Conservation (phyloP, 2,888 invertebrate genomes). For the Prosopocoilus inquinatus region DNA sequence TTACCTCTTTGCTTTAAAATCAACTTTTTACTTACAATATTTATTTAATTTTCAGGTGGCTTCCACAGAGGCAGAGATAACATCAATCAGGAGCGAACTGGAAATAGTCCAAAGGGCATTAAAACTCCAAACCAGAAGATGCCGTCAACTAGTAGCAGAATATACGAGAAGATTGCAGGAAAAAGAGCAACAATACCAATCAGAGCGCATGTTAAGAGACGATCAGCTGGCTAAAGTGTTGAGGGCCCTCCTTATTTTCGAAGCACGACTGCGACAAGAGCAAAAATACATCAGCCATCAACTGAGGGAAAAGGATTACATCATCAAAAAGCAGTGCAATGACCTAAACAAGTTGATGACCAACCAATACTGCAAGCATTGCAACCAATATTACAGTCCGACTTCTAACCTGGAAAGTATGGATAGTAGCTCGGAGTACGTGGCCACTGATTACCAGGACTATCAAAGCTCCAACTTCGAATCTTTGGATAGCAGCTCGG, state of each 20-base stretch:
- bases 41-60: conserved; percentile 59
- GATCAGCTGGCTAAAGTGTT: conserved; percentile 70
- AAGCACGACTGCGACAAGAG: conserved; percentile 70
- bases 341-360: conserved; percentile 66
- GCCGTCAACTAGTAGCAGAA: conserved; percentile 66
- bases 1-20: too few relatives aligned
- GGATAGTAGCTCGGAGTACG: conserved; percentile 48
- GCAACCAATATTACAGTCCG: conserved; percentile 44
- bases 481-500: conserved; percentile 48
- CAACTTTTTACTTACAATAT: not conserved
- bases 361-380: conserved; percentile 50
- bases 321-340: conserved; percentile 67
- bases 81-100: conserved; percentile 61
- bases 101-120: conserved; percentile 66
- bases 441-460: conserved; percentile 43
- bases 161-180: conserved; percentile 61
- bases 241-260: conserved; percentile 67
- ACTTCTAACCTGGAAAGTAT: conserved; percentile 43
- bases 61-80: conserved; percentile 59
- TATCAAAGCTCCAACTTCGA: conserved; percentile 48
- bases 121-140: conserved; percentile 64
- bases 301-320: conserved; percentile 68
- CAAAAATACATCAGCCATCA: conserved; percentile 69
- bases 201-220: conserved; percentile 64
- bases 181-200: conserved; percentile 60